Conservation (phyloP, 2,113 vertebrate genomes). For the Nycticorax nycticorax region DNA sequence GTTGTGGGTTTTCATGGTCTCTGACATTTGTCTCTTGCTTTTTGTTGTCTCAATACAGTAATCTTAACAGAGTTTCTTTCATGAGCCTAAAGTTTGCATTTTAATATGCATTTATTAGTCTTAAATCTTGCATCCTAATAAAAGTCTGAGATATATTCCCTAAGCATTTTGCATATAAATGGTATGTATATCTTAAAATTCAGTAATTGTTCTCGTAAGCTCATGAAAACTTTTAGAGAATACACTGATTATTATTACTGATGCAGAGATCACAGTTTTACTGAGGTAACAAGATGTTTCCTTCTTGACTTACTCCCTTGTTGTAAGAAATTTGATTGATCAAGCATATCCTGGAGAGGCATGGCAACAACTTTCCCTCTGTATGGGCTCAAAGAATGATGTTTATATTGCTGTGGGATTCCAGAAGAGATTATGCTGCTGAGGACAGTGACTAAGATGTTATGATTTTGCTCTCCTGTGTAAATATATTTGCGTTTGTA, state of each 20-base stretch:
- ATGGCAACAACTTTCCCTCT: not conserved
- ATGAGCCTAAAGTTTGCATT: not conserved
- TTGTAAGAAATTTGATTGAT: not conserved
- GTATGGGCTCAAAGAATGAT: not conserved
- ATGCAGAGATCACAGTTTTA: not conserved
- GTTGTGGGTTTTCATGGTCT: not conserved
- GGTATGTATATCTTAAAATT: not conserved
- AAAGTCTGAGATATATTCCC: not conserved
- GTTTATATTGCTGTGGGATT: not conserved
- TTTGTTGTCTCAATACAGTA: not conserved
- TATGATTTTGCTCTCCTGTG: not conserved
- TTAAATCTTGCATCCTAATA: not conserved
- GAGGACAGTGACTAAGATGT: not conserved
- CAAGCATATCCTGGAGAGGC: not conserved
- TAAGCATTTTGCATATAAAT: not conserved
- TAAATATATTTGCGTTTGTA: not conserved
- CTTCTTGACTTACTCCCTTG: not conserved
- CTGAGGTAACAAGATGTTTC: not conserved
- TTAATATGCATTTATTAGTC: not conserved
- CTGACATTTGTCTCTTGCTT: not conserved
- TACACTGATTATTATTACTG: not conserved
- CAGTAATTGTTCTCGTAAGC: not conserved
- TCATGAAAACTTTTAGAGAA: not conserved
- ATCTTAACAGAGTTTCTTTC: not conserved
- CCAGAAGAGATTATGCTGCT: not conserved